These are phyloP conservation scores for Zeugodacus cucurbitae DNA, from an alignment of 1,140 invertebrate species.

Conservation along the genomic window DNA sequence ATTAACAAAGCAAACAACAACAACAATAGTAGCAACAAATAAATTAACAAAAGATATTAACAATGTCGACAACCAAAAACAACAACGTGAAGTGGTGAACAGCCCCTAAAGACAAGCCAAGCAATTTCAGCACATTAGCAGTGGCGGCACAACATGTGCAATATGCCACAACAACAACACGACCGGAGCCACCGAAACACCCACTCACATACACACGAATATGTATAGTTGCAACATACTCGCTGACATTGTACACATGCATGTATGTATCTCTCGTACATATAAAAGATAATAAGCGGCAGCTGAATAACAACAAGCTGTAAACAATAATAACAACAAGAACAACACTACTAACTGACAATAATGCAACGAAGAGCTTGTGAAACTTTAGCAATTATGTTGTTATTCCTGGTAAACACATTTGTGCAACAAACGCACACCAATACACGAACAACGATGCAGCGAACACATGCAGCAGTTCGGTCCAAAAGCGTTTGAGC, in stretches of 20 bases:
- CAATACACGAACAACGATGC: not conserved
- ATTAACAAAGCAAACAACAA: not conserved
- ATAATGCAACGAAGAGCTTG: not conserved
- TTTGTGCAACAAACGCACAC: not conserved
- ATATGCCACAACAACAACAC: not conserved
- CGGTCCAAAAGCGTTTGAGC: too few relatives aligned
- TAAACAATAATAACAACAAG: not conserved
- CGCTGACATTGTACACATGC: not conserved
- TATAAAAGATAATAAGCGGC: constrained; percentile 17
- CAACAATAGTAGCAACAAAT: not conserved
- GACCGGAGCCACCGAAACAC: not conserved
- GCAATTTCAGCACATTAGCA: not conserved
- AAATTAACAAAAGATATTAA: not conserved
- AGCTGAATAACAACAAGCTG: constrained; percentile 1
- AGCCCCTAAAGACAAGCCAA: not conserved
- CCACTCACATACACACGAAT: not conserved
- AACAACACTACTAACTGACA: not conserved
- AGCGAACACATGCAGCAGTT: not conserved
- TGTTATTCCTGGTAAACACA: constrained; percentile 7
- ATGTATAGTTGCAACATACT: not conserved
- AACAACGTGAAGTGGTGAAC: not conserved
- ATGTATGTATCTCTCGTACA: not conserved
- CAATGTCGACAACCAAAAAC: not conserved
- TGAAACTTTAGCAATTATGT: constrained; percentile 31
- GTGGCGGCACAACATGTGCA: not conserved